Evolutionary conservation across 2,113 vertebrate genomes (phyloP), one percentile per base, ranked within the genome.

Genomic region (Passer montanus): DNA sequence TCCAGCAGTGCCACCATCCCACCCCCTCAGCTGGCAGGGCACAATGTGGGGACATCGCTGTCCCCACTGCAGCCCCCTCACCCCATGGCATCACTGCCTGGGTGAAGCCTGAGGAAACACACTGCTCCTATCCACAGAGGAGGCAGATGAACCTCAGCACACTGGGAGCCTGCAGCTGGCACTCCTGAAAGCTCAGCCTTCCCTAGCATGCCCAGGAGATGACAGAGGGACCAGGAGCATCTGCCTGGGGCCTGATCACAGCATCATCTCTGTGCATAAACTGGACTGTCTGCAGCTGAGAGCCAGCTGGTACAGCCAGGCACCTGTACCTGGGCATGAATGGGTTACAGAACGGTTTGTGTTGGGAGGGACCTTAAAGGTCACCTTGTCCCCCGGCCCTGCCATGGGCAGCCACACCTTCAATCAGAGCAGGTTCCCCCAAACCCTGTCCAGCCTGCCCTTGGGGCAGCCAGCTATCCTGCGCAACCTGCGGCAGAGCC

Each of bases 1-100:
- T 35, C 46, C 58, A 10, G 21, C 50, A 14, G 8, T 33, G 49
- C n/a, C 2, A 2, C 60, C 13, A 10, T 17, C 18, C 47, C 7
- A 1, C 11, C n/a, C 37, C 69, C 53, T 82, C 39, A 67, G 77
- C 46, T 30, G 69, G 37, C 68, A 63, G 22, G 26, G 22, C 16
- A 2, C 20, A 11, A 41, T 41, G 39, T 11, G 49, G 27, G 53
- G 56, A 72, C 37, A 43, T 4, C 0, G 0, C 50, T 26, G 5
- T 31, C 28, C 17, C 7, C 49, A 35, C 1, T 19, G 47, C 83
- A 39, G 55, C 7, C 10, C 13, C 5, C 60, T 47, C 41, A 37
- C 39, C 22, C 59, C 41, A 19, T 1, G 0, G 16, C 1, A 1
- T 5, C 39, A 44, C 20, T n/a, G 47, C 47, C 41, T 19, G 19